Evolutionary conservation across 1,140 invertebrate species (phyloP), one percentile per base, ranked within the genome.

Genomic region (Microplitis mediator): DNA sequence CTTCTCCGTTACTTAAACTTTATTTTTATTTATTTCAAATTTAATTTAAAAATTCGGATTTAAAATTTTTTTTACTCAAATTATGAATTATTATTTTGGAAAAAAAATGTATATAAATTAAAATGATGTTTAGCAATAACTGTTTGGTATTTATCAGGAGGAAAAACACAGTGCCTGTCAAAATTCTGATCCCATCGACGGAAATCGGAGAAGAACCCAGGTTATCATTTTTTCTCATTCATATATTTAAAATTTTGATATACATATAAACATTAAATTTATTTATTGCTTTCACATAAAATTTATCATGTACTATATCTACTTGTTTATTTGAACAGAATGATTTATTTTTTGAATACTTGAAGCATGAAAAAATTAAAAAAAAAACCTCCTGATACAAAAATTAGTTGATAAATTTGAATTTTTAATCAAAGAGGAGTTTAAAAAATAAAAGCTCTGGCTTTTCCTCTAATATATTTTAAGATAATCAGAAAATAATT

Each of bases 161-260:
- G 85, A 87, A 86, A 86, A 86, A 79, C 84, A 85, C 82, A 78
- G 69, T 86, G 80, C 86, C 86, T 61, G 78, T 87, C 77, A 87
- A 84, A 87, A 86, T 86, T 83, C 78, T 82, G 66, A 84, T 86
- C 58, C 84, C 86, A 77, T 35, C 84, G 39, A 77, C 75, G 75
- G 78, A 84, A 78, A 77, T 78, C 71, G 84, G 82, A 81, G 79
- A 82, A 72, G 76, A 85, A 78, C 70, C 77, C 78, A 87, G 86
- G 86, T 86, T 85, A 85, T 74, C 76, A 73, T 82, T 78, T 77
- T 78, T 74, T 81, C 77, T 81, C 79, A 71, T 74, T 74, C 71
- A 71, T 68, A 58, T 63, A 74, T 77, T 82, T 80, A 74, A 71
- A 80, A 71, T 81, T 72, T 13, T 54, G 81, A 1, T 9, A 11